These are phyloP conservation scores for Mirounga angustirostris DNA, from an alignment of 2,113 vertebrate species.

Conservation along the genomic window DNA sequence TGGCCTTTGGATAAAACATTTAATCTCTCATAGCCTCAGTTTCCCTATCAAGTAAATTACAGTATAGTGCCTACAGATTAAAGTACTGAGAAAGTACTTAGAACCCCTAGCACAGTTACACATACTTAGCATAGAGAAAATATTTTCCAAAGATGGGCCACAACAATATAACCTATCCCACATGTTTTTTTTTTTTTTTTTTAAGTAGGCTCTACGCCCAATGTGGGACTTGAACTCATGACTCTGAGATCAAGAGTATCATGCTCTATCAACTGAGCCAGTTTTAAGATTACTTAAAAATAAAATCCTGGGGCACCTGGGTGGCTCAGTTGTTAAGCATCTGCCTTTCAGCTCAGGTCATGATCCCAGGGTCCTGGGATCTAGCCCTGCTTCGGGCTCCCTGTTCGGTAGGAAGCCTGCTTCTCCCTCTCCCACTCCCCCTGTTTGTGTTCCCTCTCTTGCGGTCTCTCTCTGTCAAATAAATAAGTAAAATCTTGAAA, in stretches of 20 bases:
- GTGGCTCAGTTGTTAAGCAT: background rate
- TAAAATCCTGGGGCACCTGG: background rate
- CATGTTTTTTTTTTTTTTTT: background rate
- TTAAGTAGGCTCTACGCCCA: background rate
- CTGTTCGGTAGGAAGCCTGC: too few species aligned
- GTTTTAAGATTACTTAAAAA: background rate
- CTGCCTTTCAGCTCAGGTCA: too few species aligned
- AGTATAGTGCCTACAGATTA: background rate
- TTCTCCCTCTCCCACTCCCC: too few species aligned
- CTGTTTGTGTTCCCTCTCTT: too few species aligned
- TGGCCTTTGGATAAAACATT: background rate
- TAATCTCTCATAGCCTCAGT: background rate
- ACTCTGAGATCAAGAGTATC: background rate
- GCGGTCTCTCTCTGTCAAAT: too few species aligned
- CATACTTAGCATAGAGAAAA: background rate
- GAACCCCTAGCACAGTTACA: background rate
- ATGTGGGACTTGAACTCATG: background rate
- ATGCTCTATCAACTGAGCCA: background rate
- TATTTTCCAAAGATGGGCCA: constrained; percentile 25
- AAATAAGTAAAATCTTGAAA: too few species aligned
- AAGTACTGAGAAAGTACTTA: background rate
- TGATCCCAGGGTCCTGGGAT: too few species aligned
- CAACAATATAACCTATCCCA: background rate
- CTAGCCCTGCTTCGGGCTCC: too few species aligned
- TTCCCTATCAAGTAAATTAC: background rate